These are phyloP conservation scores for Characodon lateralis DNA, from an alignment of 2,797 vertebrate species.

Conservation along the genomic window DNA sequence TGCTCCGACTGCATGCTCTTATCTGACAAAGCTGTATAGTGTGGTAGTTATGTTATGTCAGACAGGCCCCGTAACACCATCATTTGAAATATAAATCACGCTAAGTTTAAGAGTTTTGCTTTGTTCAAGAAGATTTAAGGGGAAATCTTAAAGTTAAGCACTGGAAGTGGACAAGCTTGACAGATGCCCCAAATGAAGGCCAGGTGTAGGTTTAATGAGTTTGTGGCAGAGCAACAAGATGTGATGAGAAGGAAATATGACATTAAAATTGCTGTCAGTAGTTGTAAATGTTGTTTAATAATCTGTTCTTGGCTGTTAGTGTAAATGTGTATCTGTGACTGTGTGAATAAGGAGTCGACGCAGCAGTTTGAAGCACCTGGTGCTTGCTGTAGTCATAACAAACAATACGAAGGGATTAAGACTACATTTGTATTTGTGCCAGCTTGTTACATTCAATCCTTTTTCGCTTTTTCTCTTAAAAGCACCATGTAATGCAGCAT, in stretches of 20 bases:
- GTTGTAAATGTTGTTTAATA: conserved; percentile 72
- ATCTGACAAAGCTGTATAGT: conserved; percentile 45
- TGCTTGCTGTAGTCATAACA: conserved; percentile 77
- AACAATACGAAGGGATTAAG: conserved; percentile 74
- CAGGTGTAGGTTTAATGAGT: conserved; percentile 53
- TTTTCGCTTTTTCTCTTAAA: conserved; percentile 54
- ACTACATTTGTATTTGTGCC: conserved; percentile 73
- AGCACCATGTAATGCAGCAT: conserved; percentile 52
- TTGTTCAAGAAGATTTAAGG: conserved; percentile 61
- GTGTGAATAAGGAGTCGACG: conserved; percentile 61
- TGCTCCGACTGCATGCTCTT: conserved; percentile 35
- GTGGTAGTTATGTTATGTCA: conserved; percentile 39
- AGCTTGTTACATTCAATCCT: conserved; percentile 68
- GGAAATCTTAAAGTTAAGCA: conserved; percentile 42
- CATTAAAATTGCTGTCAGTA: conserved; percentile 58
- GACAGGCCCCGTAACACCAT: conserved; percentile 45
- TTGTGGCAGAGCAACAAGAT: conserved; percentile 53
- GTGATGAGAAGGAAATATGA: conserved; percentile 58
- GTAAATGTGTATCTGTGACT: conserved; percentile 2
- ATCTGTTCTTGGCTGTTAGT: conserved; percentile 39
- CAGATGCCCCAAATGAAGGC: conserved; percentile 48
- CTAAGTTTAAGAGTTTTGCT: conserved; percentile 40
- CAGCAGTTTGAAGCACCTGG: conserved; percentile 73
- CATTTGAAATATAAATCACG: conserved; percentile 59
- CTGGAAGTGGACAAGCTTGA: conserved; percentile 40